A percentile compares a stretch with the other conserved stretches of the same genome.
Evolutionary conservation across 2,888 invertebrate species (phyloP).

Genomic region (Sphaerophoria taeniata): DNA sequence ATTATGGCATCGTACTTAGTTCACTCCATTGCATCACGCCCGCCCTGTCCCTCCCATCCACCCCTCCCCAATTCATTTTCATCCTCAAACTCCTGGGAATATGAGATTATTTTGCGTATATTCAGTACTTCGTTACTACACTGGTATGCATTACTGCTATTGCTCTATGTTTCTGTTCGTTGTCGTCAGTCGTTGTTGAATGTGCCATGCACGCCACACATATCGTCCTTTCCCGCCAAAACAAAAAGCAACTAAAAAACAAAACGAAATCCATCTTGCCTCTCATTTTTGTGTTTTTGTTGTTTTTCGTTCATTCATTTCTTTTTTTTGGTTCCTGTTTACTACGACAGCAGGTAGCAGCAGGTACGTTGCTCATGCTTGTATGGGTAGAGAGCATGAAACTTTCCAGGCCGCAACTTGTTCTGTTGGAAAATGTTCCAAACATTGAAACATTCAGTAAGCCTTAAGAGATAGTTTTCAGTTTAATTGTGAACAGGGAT

Average conservation of each 20-base stretch:
- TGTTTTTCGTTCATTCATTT: constrained; percentile 12
- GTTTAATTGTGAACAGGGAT: background rate
- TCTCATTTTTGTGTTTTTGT: constrained; percentile 25
- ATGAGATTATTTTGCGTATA: constrained; percentile 66
- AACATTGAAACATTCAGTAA: constrained; percentile 35
- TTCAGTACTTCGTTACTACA: constrained; percentile 31
- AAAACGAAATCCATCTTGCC: constrained; percentile 55
- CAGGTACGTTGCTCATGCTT: constrained; percentile 43
- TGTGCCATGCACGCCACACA: constrained; percentile 41
- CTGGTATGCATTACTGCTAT: constrained; percentile 28
- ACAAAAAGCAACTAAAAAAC: constrained; percentile 13
- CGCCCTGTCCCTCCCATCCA: constrained; percentile 64
- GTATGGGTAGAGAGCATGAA: constrained; percentile 47
- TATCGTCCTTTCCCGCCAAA: constrained; percentile 74
- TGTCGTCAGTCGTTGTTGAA: constrained; percentile 15
- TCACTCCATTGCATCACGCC: constrained; percentile 72
- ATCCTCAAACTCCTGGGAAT: constrained; percentile 32
- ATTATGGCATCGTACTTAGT: constrained; percentile 73
- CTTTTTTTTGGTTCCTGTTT: constrained; percentile 50
- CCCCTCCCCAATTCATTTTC: constrained; percentile 44
- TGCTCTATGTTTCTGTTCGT: constrained; percentile 15
- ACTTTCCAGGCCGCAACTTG: constrained; percentile 67
- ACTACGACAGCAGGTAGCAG: constrained; percentile 69
- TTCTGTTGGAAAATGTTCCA: constrained; percentile 69
- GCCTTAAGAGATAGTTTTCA: constrained; percentile 34